Base-by-base conservation (phyloP, 2,113 vertebrate genomes). In the Phyllostomus discolor region DNA sequence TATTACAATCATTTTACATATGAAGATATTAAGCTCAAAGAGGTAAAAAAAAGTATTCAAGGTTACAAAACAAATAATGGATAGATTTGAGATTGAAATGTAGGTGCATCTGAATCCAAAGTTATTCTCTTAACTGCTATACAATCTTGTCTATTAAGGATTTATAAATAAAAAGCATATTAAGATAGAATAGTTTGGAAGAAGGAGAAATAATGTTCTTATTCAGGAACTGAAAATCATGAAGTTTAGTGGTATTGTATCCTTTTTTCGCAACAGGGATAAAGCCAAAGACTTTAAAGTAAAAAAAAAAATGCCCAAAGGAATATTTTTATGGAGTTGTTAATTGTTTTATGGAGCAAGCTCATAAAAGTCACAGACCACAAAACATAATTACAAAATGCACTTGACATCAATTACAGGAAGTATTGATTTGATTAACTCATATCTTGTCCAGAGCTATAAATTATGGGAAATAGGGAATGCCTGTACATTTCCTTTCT, bases 351-450 rank as follows among this genome's bases (percentile, higher is more conserved):
- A 97, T 91, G 46, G n/a, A 66, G 33, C 88, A 69, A 86, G 38
- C 97, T 92, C 73, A 43, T 98, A 98, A 98, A 97, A 97, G 64
- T 75, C 52, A 84, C 76, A 41, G 83, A 73, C 92, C 97, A 90
- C 95, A 93, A 98, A 97, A 57, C 78, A 88, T 95, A 98, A 66
- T 98, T 98, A 97, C 48, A 96, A 96, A 98, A 97, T 82, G 31
- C 93, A 96, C 41, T 96, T 46, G 43, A 96, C 97, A 97, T 97
- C 90, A 97, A 94, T 93, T 97, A 97, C 10, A 96, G 76, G 80
- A 57, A 85, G 33, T 78, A 95, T 89, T 95, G 91, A 96, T 97
- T 97, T 97, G 54, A 90, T 97, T 97, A 97, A 93, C 88, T 94
- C 35, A 83, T 54, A 81, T 97, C 82, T 73, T 95, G 83, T 93